Conservation (phyloP, 2,888 invertebrate species). For the Lingula anatina region DNA sequence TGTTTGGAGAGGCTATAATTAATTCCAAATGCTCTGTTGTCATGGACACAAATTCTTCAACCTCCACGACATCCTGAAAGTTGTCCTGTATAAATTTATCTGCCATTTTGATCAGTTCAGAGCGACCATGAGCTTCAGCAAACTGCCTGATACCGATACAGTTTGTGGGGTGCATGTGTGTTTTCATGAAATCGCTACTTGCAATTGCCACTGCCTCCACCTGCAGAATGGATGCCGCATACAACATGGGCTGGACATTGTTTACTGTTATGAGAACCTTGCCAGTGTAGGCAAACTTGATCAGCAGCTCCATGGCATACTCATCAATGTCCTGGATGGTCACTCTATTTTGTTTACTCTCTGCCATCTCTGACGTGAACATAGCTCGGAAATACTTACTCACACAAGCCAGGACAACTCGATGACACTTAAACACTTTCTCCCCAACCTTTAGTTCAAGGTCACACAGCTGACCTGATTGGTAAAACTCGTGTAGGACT, state of each 20-base stretch:
- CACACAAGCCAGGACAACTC: constrained; percentile 52
- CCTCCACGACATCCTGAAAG: constrained; percentile 38
- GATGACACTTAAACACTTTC: constrained; percentile 48
- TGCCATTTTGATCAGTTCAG: constrained; percentile 39
- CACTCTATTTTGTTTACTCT: constrained; percentile 34
- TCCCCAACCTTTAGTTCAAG: constrained; percentile 40
- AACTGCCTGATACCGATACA: constrained; percentile 53
- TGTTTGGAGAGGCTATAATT: constrained; percentile 37
- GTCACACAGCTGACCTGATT: constrained; percentile 45
- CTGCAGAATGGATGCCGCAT: constrained; percentile 54
- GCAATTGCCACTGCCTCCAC: constrained; percentile 52
- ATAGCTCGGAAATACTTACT: constrained; percentile 55
- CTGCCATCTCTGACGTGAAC: constrained; percentile 53
- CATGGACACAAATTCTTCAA: constrained; percentile 43
- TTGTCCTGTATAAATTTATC: constrained; percentile 44
- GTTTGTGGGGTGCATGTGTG: constrained; percentile 51
- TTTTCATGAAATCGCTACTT: constrained; percentile 54
- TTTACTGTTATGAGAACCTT: constrained; percentile 47
- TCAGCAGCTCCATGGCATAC: constrained; percentile 40
- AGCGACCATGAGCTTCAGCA: constrained; percentile 52
- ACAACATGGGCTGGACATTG: constrained; percentile 54
- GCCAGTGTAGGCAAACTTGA: constrained; percentile 54
- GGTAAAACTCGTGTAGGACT: constrained; percentile 33
- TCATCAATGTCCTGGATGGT: constrained; percentile 49
- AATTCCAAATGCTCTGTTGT: constrained; percentile 30